These are phyloP conservation scores for Hippopotamyrus pictus DNA, from an alignment of 2,797 vertebrate genomes.

Conservation along the genomic window DNA sequence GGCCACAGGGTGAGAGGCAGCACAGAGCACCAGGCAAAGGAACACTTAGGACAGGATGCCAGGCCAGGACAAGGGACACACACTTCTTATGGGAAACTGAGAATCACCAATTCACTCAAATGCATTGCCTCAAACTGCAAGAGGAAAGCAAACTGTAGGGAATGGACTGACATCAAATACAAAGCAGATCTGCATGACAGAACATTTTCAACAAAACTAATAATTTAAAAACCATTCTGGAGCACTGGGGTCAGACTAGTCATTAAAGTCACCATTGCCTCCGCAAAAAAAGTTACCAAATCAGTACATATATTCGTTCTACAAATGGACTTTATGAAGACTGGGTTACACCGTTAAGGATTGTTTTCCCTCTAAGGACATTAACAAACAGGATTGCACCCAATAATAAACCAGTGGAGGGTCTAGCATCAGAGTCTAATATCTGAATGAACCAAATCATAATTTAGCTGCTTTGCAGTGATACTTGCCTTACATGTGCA, in stretches of 20 bases:
- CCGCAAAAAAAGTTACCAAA: not conserved
- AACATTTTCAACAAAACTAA: not conserved
- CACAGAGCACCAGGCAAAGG: not conserved
- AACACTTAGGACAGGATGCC: not conserved
- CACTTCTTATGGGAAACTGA: not conserved
- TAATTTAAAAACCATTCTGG: not conserved
- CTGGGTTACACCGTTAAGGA: not conserved
- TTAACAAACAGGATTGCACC: not conserved
- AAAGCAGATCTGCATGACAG: not conserved
- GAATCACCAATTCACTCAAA: not conserved
- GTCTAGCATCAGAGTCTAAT: not conserved
- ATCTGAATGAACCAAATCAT: not conserved
- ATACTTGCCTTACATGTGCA: not conserved
- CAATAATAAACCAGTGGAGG: not conserved
- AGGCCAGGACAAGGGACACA: not conserved
- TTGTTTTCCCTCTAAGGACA: not conserved
- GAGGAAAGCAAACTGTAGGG: not conserved
- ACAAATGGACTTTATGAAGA: not conserved
- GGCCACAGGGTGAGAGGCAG: not conserved
- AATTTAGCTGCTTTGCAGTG: not conserved
- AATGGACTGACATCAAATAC: not conserved
- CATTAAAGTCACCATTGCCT: not conserved
- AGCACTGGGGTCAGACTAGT: not conserved
- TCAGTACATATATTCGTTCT: not conserved
- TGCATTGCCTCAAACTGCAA: not conserved